Evolutionary conservation across 2,888 invertebrate genomes (phyloP).

Genomic region (Spialia ferax): DNA sequence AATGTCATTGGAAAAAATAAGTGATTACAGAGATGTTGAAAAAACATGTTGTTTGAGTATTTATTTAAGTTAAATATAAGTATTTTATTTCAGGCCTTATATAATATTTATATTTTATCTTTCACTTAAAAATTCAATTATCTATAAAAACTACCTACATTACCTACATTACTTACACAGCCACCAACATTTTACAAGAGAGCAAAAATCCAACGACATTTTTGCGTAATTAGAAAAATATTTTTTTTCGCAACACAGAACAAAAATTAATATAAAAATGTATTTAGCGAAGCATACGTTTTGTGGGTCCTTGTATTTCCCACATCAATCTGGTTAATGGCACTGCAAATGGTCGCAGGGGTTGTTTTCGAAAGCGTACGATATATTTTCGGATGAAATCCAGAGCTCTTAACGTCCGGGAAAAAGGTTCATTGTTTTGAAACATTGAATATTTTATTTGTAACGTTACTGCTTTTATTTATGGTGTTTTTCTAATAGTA

Average conservation of each 20-base stretch:
- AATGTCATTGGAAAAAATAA: no score
- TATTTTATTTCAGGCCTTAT: no score
- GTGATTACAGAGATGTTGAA: no score
- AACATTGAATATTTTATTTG: no score
- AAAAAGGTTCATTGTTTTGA: no score
- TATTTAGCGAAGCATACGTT: slow-evolving; percentile 54
- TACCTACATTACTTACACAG: background rate
- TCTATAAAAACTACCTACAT: no score
- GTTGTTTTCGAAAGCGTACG: slow-evolving; percentile 50
- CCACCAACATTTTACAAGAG: background rate
- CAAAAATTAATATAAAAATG: slow-evolving; percentile 28
- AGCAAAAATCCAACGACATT: background rate
- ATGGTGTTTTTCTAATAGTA: no score
- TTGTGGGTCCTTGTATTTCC: slow-evolving; percentile 69
- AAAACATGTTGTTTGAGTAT: no score
- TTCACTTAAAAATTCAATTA: no score
- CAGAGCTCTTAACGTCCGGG: background rate
- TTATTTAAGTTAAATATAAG: no score
- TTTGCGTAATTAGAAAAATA: slow-evolving; percentile 26
- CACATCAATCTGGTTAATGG: slow-evolving; percentile 79
- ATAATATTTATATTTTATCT: no score
- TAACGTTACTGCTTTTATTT: no score
- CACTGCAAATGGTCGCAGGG: slow-evolving; percentile 58
- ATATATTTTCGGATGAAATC: slow-evolving; percentile 32
- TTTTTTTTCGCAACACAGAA: slow-evolving; percentile 15